These are phyloP conservation scores for Neoniphon sammara DNA, from an alignment of 2,797 vertebrate species.

Conservation along the genomic window DNA sequence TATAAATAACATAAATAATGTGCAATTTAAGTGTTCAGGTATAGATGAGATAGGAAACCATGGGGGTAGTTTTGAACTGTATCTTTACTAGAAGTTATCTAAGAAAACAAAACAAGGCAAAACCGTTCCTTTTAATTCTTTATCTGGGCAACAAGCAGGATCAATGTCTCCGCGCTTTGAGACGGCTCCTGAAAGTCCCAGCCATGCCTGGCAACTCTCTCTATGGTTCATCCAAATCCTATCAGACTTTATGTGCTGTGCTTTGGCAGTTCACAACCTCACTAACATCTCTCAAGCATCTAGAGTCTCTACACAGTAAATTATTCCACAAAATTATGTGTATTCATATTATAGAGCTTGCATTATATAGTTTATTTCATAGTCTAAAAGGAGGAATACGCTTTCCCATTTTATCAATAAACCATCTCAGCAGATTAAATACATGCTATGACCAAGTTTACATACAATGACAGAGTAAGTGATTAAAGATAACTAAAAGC, in stretches of 20 bases:
- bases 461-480: conserved; percentile 65
- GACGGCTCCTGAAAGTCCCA: conserved; percentile 69
- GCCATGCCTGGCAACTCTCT: conserved; percentile 24
- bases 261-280: conserved; percentile 10
- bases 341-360: neutral
- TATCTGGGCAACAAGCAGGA: conserved; percentile 62
- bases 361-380: conserved; percentile 2
- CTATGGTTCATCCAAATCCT: conserved; percentile 57
- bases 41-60: conserved; percentile 46
- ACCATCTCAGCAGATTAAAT: conserved; percentile 42
- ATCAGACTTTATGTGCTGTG: conserved; percentile 42
- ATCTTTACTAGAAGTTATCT: conserved; percentile 55
- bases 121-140: conserved; percentile 51
- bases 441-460: conserved; percentile 46
- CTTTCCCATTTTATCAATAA: conserved; percentile 9
- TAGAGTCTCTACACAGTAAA: neutral
- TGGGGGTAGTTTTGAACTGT: conserved; percentile 43
- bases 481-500: conserved; percentile 54
- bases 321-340: neutral
- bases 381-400: conserved; percentile 17
- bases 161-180: conserved; percentile 64
- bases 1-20: too few species aligned
- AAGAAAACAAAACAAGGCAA: conserved; percentile 30
- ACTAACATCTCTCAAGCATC: neutral
- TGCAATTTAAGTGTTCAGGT: conserved; percentile 15